These are phyloP conservation scores for Parazoanthus swiftii DNA, from an alignment of 92 coral and sea anemone genomes.

Conservation along the genomic window DNA sequence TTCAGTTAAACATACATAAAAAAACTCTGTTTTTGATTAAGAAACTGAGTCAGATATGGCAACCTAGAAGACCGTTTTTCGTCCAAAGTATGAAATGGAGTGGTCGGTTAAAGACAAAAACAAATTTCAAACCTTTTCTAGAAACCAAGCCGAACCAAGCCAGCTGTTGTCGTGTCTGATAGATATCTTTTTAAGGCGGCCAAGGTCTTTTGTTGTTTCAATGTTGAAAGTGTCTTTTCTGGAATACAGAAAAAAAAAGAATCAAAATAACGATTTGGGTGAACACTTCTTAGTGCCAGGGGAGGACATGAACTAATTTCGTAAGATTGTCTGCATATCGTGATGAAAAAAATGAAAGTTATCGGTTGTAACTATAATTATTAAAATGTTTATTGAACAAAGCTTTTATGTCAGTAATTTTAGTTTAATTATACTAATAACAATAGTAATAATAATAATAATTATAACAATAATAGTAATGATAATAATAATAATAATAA, in stretches of 20 bases:
- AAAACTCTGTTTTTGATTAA: too few species aligned
- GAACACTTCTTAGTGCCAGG: not conserved
- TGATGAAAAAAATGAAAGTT: not conserved
- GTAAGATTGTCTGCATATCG: not conserved
- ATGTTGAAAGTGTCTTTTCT: conserved; percentile 76
- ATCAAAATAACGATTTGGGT: not conserved
- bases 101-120: not conserved
- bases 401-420: too few species aligned
- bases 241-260: not conserved
- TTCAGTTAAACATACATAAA: too few species aligned
- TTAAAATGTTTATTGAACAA: too few species aligned
- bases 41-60: not conserved
- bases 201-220: conserved; percentile 59
- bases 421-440: too few species aligned
- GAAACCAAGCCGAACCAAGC: conserved; percentile 97
- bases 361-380: too few species aligned
- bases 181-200: conserved; percentile 65
- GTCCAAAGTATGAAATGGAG: not conserved
- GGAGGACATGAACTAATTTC: not conserved
- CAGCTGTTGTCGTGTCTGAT: conserved; percentile 93
- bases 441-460: too few species aligned
- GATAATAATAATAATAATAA: too few species aligned
- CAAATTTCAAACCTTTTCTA: conserved; percentile 74
- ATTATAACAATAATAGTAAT: too few species aligned
- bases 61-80: too few species aligned